Percentiles rank a stretch among this genome's conserved stretches.
phyloP scores from a whole-genome alignment of 2,888 invertebrate genomes.

The Drosophila nr. medialis region DNA sequence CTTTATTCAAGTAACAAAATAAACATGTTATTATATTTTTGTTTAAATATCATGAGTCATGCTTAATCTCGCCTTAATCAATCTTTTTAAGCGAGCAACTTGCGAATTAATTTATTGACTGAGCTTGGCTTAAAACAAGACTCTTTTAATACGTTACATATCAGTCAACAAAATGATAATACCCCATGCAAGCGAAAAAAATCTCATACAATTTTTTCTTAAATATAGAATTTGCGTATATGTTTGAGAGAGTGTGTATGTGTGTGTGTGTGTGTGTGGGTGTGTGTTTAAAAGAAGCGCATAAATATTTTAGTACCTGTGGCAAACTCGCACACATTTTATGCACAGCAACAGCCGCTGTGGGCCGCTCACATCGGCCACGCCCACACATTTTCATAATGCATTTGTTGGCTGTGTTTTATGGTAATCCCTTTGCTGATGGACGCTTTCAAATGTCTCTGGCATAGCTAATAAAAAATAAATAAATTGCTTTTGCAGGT shows the following conservation, averaged over 20 bases:
- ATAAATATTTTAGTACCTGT: slow-evolving; percentile 74
- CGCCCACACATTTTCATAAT: slow-evolving; percentile 57
- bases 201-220: slow-evolving; percentile 20
- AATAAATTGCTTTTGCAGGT: slow-evolving; percentile 34
- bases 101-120: not conserved
- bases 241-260: not conserved
- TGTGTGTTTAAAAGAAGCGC: slow-evolving; percentile 41
- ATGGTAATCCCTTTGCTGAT: slow-evolving; percentile 44
- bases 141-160: not conserved
- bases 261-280: slow-evolving; percentile 21
- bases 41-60: not conserved
- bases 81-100: not conserved
- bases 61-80: not conserved
- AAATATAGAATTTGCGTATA: slow-evolving; percentile 12
- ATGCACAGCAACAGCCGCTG: slow-evolving; percentile 6
- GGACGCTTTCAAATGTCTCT: slow-evolving; percentile 10
- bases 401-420: slow-evolving; percentile 51
- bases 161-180: slow-evolving; percentile 4
- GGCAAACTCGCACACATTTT: slow-evolving; percentile 35
- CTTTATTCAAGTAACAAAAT: not conserved
- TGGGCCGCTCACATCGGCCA: not conserved
- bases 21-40: not conserved
- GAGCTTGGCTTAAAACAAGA: not conserved
- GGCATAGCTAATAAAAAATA: slow-evolving; percentile 9
- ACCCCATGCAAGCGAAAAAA: slow-evolving; percentile 1